Conservation (phyloP, 2,113 vertebrate species). For the Toxotes jaculatrix region DNA sequence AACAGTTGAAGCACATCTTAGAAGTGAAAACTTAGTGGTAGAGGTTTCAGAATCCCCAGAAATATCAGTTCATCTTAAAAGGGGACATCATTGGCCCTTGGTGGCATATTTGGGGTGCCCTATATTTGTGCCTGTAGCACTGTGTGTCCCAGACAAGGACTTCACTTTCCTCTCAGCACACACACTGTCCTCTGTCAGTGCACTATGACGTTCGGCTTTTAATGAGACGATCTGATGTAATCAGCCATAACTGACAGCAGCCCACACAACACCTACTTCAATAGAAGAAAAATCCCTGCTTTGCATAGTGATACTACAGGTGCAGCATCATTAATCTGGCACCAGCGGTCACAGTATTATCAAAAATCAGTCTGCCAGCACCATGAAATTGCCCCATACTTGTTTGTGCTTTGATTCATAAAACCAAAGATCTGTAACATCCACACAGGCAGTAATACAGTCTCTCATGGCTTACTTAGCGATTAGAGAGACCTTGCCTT, state of each 20-base stretch:
- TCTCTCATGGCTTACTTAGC: neutral
- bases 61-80: slow-evolving; percentile 43
- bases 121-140: slow-evolving; percentile 55
- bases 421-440: slow-evolving; percentile 8
- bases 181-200: slow-evolving; percentile 31
- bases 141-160: slow-evolving; percentile 57
- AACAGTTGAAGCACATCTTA: neutral
- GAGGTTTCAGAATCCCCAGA: slow-evolving; percentile 12
- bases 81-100: slow-evolving; percentile 25
- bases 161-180: slow-evolving; percentile 32
- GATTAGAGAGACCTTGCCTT: neutral
- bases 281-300: slow-evolving; percentile 25
- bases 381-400: neutral
- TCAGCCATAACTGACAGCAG: slow-evolving; percentile 26
- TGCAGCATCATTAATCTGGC: neutral
- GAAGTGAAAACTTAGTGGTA: slow-evolving; percentile 1
- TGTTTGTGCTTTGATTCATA: slow-evolving; percentile 22
- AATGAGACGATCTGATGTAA: slow-evolving; percentile 27
- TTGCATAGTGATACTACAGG: slow-evolving; percentile 3
- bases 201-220: slow-evolving; percentile 19
- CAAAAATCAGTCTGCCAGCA: neutral
- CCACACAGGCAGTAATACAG: neutral
- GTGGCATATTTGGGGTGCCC: slow-evolving; percentile 55
- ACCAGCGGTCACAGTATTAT: neutral
- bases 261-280: slow-evolving; percentile 40